Conservation (phyloP, 2,888 invertebrate species). For the Labia minor region DNA sequence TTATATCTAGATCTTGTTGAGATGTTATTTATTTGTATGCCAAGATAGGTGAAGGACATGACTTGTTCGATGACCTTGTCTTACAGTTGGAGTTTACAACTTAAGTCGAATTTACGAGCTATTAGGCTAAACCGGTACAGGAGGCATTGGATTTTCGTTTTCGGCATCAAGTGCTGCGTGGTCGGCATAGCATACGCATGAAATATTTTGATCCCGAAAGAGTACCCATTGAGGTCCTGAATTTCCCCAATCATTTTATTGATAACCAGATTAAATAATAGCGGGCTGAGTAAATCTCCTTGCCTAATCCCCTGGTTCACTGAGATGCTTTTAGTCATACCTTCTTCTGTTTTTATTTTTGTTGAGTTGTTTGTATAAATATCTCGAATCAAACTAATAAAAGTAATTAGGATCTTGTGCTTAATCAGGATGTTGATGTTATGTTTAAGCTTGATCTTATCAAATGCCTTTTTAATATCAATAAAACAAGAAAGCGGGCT, state of each 20-base stretch:
- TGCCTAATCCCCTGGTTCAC: conserved; percentile 1
- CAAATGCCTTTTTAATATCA: background rate
- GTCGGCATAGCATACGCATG: background rate
- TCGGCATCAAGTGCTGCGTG: background rate
- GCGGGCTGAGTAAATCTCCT: background rate
- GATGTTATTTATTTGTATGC: too few species aligned
- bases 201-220: background rate
- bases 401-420: background rate
- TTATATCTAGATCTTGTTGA: too few species aligned
- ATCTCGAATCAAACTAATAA: background rate
- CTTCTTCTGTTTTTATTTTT: background rate
- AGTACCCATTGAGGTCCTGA: background rate
- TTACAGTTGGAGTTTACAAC: too few species aligned
- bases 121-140: too few species aligned
- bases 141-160: too few species aligned
- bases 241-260: background rate
- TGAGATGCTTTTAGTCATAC: background rate
- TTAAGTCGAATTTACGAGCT: too few species aligned
- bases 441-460: background rate
- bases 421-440: conserved; percentile 1
- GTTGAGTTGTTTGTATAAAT: background rate
- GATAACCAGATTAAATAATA: background rate
- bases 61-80: too few species aligned
- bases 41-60: too few species aligned
- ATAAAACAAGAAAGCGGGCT: background rate